Evolutionary conservation across 2,888 invertebrate species (phyloP).

Genomic region (Leucania comma): DNA sequence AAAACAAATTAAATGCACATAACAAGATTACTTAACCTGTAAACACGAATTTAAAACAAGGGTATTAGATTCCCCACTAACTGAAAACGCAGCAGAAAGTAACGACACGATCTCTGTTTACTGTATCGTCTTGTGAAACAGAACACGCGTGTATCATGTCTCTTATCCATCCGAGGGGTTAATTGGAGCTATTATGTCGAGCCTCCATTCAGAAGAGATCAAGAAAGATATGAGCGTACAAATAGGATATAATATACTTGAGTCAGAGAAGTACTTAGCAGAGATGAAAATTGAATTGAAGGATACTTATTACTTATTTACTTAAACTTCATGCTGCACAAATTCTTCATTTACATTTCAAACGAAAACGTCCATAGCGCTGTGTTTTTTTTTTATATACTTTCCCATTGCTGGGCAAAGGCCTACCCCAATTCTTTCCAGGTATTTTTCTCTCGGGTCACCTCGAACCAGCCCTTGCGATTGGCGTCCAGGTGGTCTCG

Average conservation of each 20-base stretch:
- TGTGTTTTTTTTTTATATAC: too few relatives aligned
- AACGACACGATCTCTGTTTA: conserved; percentile 2
- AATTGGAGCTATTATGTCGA: conserved; percentile 25
- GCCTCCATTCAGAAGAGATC: conserved; percentile 37
- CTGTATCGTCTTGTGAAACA: conserved; percentile 33
- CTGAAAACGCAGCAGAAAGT: conserved; percentile 16
- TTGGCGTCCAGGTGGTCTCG: too few relatives aligned
- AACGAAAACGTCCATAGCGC: too few relatives aligned
- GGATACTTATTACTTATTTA: not conserved
- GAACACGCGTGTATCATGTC: conserved; percentile 41
- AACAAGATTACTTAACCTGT: conserved; percentile 29
- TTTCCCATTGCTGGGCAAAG: too few relatives aligned
- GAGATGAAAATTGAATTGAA: not conserved
- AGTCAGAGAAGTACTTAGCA: not conserved
- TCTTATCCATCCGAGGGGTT: conserved; percentile 28
- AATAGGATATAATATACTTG: conserved; percentile 1
- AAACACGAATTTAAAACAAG: not conserved
- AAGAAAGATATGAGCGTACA: conserved; percentile 14
- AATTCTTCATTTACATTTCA: too few relatives aligned
- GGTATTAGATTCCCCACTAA: not conserved
- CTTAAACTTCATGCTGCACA: not conserved
- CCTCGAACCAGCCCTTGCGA: too few relatives aligned
- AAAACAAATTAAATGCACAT: not conserved
- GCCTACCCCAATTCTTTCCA: too few relatives aligned
- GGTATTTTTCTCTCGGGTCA: too few relatives aligned